phyloP scores from a whole-genome alignment of 2,113 vertebrate species.

The Hyaena hyaena region DNA sequence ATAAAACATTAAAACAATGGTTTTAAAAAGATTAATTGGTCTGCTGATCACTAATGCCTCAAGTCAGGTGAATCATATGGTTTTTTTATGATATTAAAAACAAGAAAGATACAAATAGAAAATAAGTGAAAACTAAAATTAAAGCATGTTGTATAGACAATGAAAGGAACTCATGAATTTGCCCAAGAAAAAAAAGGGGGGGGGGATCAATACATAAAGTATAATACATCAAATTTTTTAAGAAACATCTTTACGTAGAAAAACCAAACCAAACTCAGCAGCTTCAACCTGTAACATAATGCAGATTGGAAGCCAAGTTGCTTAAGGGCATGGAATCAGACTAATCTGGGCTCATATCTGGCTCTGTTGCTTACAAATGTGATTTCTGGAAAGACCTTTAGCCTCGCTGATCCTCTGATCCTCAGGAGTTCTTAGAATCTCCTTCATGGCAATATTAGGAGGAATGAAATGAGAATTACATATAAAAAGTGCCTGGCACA shows the following conservation, averaged over 20 bases:
- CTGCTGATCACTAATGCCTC: neutral
- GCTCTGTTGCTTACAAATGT: neutral
- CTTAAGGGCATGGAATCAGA: neutral
- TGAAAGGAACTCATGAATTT: neutral
- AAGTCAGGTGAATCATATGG: neutral
- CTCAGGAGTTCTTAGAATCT: neutral
- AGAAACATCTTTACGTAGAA: neutral
- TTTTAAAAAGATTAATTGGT: too few relatives aligned
- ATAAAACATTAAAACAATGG: too few relatives aligned
- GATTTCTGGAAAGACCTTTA: neutral
- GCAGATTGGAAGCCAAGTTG: neutral
- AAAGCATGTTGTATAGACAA: neutral
- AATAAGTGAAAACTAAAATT: neutral
- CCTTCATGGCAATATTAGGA: neutral
- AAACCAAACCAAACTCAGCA: neutral
- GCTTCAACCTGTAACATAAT: neutral
- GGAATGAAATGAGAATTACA: neutral
- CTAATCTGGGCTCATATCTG: neutral
- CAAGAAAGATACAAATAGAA: neutral
- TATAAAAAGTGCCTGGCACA: neutral
- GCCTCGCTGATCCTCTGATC: neutral
- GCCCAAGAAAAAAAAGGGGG: neutral
- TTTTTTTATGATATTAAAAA: neutral
- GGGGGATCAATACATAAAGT: neutral
- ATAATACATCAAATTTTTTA: neutral